phyloP scores from a whole-genome alignment of 2,888 invertebrate species.

The Brachyptera putata region DNA sequence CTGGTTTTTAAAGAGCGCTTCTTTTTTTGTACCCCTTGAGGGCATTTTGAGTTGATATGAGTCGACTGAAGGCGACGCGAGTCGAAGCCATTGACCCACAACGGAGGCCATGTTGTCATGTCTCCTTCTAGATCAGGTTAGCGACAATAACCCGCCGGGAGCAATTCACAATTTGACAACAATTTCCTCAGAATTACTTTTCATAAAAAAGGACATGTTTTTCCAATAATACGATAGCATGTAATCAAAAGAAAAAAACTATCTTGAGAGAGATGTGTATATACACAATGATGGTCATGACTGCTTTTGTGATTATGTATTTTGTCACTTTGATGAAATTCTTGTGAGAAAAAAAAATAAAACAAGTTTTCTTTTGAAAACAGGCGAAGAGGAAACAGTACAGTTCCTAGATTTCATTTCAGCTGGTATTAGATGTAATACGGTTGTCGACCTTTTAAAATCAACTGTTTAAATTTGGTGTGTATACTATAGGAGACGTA shows the following conservation, averaged over 20 bases:
- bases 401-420: background rate
- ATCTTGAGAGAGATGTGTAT: no score
- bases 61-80: constrained; percentile 13
- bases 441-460: constrained; percentile 10
- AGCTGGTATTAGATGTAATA: background rate
- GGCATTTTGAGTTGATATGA: constrained; percentile 16
- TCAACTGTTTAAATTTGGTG: background rate
- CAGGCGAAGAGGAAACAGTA: background rate
- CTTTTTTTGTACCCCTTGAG: constrained; percentile 11
- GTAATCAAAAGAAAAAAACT: constrained; percentile 2
- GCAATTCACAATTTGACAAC: background rate
- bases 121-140: background rate
- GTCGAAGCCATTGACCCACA: constrained; percentile 16
- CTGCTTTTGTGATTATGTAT: constrained; percentile 9
- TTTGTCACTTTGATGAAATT: background rate
- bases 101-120: constrained; percentile 8
- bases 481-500: background rate
- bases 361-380: background rate
- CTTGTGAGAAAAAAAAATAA: background rate
- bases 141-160: constrained; percentile 8
- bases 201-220: background rate
- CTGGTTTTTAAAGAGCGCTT: constrained; percentile 4
- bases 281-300: background rate
- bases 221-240: background rate
- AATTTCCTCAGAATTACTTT: constrained; percentile 8